These are phyloP conservation scores for Sphyrna mokarran DNA, from an alignment of 2,113 vertebrate genomes.

Conservation along the genomic window DNA sequence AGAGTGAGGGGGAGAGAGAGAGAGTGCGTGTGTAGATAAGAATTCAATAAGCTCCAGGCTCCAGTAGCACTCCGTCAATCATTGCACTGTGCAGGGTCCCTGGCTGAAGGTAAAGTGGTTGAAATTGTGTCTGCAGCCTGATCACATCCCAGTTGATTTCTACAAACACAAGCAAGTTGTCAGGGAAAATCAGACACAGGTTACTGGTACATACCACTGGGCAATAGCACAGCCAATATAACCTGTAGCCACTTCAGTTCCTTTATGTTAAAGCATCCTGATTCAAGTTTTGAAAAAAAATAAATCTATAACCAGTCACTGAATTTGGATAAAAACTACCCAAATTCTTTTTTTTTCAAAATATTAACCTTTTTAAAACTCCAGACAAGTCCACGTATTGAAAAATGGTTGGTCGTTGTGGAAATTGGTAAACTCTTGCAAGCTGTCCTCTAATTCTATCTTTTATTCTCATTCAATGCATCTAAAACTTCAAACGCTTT, in stretches of 20 bases:
- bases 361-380: not conserved
- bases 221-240: not conserved
- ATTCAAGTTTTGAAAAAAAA: not conserved
- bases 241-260: not conserved
- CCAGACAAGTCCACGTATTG: not conserved
- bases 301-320: not conserved
- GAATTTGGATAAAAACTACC: not conserved
- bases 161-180: not conserved
- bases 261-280: not conserved
- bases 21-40: not conserved
- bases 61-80: not conserved
- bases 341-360: not conserved
- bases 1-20: not conserved
- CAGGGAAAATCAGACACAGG: not conserved
- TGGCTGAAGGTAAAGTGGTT: not conserved
- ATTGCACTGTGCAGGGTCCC: not conserved
- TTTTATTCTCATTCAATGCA: no score
- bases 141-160: not conserved
- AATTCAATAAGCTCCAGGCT: not conserved
- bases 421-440: not conserved
- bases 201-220: not conserved
- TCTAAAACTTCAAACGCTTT: no score
- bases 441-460: no score
- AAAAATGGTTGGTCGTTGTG: not conserved
- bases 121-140: not conserved